Evolutionary conservation across 1,140 invertebrate species (phyloP).

Genomic region (Mizuhopecten yessoensis): DNA sequence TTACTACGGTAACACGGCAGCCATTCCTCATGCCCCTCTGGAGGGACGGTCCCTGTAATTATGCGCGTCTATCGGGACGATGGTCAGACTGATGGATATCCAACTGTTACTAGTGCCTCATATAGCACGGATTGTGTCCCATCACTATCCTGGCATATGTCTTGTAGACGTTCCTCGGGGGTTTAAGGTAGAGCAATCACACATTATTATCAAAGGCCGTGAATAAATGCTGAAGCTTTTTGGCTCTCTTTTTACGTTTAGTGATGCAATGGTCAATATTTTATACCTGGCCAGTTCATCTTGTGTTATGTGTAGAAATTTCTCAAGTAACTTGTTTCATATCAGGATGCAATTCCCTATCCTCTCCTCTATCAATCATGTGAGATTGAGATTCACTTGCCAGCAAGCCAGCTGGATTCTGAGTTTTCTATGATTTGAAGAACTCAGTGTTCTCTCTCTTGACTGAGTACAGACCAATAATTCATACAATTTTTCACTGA

Average conservation of each 20-base stretch:
- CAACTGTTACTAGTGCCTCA: not conserved
- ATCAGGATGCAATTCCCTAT: not conserved
- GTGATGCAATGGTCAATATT: not conserved
- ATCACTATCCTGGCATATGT: not conserved
- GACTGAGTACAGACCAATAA: not conserved
- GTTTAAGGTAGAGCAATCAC: not conserved
- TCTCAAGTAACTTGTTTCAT: not conserved
- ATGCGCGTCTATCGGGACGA: not conserved
- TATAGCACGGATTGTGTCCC: too few species aligned
- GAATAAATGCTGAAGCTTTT: not conserved
- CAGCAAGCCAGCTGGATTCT: too few species aligned
- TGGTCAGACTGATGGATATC: conserved; percentile 24
- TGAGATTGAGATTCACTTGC: too few species aligned
- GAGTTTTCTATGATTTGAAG: not conserved
- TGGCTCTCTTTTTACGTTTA: not conserved
- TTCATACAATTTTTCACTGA: not conserved
- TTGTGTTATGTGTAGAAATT: not conserved
- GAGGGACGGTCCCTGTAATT: conserved; percentile 15
- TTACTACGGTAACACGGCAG: not conserved
- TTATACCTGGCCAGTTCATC: not conserved
- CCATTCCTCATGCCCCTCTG: not conserved
- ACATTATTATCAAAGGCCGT: not conserved
- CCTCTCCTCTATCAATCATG: not conserved
- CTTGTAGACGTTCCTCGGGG: not conserved
- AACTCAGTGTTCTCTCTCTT: not conserved